phyloP scores from a whole-genome alignment of 2,797 vertebrate species.

The Somateria mollissima region DNA sequence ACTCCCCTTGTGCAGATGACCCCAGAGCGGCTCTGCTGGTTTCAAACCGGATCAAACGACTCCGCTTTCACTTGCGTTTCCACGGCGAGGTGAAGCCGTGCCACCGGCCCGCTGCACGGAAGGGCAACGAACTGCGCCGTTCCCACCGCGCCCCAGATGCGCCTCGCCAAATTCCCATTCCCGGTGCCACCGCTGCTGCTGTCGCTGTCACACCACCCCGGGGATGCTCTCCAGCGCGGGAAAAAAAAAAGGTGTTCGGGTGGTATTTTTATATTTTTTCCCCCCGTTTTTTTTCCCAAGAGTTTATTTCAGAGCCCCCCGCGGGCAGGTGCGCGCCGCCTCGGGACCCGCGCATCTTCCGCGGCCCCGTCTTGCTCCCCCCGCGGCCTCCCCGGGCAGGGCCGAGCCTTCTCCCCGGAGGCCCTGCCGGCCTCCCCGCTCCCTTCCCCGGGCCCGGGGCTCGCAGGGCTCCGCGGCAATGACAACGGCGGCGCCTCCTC shows the following conservation, averaged over 20 bases:
- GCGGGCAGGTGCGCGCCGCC: no score
- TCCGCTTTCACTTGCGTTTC: neutral
- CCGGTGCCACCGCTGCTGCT: neutral
- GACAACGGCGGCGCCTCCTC: neutral
- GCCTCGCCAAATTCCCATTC: neutral
- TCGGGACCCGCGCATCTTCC: neutral
- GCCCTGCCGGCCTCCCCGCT: neutral
- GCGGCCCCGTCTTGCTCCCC: neutral
- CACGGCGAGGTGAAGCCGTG: neutral
- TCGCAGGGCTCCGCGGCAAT: neutral
- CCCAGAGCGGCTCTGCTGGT: neutral
- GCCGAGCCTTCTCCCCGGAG: neutral
- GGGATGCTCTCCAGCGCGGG: neutral
- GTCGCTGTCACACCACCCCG: neutral
- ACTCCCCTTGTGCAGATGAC: neutral
- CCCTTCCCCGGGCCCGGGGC: neutral
- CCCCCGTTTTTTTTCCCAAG: neutral
- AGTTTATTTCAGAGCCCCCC: neutral
- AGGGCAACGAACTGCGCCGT: neutral
- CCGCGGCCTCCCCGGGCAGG: neutral
- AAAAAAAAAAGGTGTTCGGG: no score
- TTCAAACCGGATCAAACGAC: slow-evolving; percentile 11
- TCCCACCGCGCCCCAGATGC: neutral
- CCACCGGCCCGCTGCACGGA: neutral
- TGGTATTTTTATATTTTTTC: no score